Conservation (phyloP, 2,113 vertebrate genomes). For the Nesogale talazaci region DNA sequence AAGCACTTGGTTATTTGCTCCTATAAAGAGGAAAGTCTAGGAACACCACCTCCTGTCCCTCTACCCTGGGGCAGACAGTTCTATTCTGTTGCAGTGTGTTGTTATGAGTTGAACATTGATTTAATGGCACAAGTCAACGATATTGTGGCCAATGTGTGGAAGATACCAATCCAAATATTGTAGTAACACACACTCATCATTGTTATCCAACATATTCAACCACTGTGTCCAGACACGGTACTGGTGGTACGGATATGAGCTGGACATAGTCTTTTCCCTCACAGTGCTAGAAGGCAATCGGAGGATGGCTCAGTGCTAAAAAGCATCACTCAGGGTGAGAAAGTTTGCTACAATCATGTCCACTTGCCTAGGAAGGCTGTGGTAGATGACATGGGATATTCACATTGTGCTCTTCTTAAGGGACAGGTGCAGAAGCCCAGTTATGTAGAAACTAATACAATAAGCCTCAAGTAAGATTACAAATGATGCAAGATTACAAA, state of each 20-base stretch:
- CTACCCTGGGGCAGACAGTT: not conserved
- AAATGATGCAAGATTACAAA: not conserved
- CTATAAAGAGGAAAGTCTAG: not conserved
- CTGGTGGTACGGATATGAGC: rapidly evolving
- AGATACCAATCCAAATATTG: not conserved
- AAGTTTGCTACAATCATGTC: not conserved
- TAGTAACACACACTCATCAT: not conserved
- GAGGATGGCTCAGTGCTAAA: not conserved
- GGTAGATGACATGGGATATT: not conserved
- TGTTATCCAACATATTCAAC: not conserved
- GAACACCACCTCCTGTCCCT: not conserved
- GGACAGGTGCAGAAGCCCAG: no score
- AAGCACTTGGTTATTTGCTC: not conserved
- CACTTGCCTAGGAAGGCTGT: not conserved
- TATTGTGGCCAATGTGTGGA: not conserved
- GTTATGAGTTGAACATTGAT: not conserved
- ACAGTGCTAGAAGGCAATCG: not conserved
- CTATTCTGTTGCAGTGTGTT: not conserved
- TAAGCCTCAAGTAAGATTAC: no score
- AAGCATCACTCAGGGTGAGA: not conserved
- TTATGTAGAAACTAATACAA: rapidly evolving
- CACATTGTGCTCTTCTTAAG: not conserved
- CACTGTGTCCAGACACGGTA: not conserved
- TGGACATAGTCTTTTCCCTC: not conserved
- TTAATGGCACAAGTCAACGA: not conserved